These are phyloP conservation scores for Salmo trutta DNA, from an alignment of 2,797 vertebrate genomes.

Conservation along the genomic window DNA sequence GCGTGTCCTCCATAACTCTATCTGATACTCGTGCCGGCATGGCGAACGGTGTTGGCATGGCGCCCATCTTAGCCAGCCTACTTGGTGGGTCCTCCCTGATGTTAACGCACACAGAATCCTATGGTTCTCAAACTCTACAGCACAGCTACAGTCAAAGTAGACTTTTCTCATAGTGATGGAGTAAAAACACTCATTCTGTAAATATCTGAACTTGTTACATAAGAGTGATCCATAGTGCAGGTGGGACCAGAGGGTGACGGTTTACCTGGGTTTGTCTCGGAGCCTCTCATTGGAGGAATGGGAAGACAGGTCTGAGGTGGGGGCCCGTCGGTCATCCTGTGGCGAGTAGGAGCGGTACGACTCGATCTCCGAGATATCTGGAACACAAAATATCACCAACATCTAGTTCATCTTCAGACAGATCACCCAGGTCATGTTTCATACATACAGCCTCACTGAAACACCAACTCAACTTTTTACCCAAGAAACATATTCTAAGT, in stretches of 20 bases:
- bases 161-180: not conserved
- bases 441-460: not conserved
- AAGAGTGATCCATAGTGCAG: not conserved
- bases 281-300: conserved; percentile 95
- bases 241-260: not conserved
- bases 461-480: not conserved
- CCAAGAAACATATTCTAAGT: not conserved
- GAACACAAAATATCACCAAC: conserved; percentile 35
- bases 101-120: conserved; percentile 15
- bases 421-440: not conserved
- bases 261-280: conserved; percentile 86
- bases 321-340: conserved; percentile 83
- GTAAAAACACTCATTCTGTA: not conserved
- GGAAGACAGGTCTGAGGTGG: conserved; percentile 90
- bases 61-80: conserved; percentile 88
- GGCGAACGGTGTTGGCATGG: conserved; percentile 88
- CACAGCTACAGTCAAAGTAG: no score
- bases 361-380: conserved; percentile 98
- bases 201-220: not conserved
- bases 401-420: not conserved
- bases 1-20: conserved; percentile 56
- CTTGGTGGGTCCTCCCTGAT: conserved; percentile 83
- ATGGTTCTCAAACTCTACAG: no score
- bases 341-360: conserved; percentile 94
- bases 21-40: conserved; percentile 51